A percentile compares a stretch with the other conserved stretches of the same genome.
These are phyloP conservation scores for Mus musculus DNA, from an alignment of 2,113 vertebrate genomes.

Conservation along the genomic window GRCm39 chr9:74160001-74160500, in stretches of 20 bases:
- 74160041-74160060: neutral
- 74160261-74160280: neutral
- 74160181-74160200: neutral
- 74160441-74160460: neutral
- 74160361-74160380: neutral
- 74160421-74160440: neutral
- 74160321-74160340: neutral
- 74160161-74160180: neutral
- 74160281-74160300: neutral
- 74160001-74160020: neutral
- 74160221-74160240: constrained; percentile 1
- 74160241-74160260: neutral
- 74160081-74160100: neutral
- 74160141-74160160: neutral
- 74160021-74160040: neutral
- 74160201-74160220: neutral
- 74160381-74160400: neutral
- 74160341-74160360: neutral
- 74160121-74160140: neutral
- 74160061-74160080: constrained; percentile 5
- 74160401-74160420: neutral
- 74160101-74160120: rapidly evolving
- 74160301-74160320: neutral
- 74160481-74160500: neutral
- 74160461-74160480: neutral